These are phyloP conservation scores for Anser cygnoides DNA, from an alignment of 2,113 vertebrate genomes.

Conservation along the genomic window DNA sequence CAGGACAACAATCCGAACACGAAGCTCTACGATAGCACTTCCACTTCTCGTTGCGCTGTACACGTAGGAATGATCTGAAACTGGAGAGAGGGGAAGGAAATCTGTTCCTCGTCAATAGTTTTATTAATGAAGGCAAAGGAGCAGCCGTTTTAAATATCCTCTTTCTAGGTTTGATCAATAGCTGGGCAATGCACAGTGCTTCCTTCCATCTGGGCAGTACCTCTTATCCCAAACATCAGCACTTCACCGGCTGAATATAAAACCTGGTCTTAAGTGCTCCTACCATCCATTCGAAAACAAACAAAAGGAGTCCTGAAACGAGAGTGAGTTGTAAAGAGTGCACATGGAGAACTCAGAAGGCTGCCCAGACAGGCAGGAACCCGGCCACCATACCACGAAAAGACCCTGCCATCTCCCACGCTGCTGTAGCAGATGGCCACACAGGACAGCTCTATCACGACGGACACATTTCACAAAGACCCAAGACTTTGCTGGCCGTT, in stretches of 20 bases:
- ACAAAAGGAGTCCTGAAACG: neutral
- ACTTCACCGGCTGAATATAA: neutral
- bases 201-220: neutral
- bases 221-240: neutral
- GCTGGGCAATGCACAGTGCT: neutral
- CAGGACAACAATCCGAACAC: neutral
- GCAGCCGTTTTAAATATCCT: neutral
- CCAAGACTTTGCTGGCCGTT: neutral
- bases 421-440: neutral
- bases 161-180: neutral
- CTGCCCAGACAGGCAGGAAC: neutral
- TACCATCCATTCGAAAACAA: neutral
- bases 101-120: neutral
- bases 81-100: neutral
- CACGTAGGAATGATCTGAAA: neutral
- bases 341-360: neutral
- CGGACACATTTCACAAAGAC: neutral
- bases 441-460: neutral
- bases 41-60: neutral
- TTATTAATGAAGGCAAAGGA: slow-evolving; percentile 15
- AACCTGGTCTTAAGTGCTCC: neutral
- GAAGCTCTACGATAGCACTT: neutral
- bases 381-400: neutral
- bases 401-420: neutral
- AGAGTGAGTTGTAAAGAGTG: neutral